Conservation (phyloP, 2,797 vertebrate species). For the Zalophus californianus region DNA sequence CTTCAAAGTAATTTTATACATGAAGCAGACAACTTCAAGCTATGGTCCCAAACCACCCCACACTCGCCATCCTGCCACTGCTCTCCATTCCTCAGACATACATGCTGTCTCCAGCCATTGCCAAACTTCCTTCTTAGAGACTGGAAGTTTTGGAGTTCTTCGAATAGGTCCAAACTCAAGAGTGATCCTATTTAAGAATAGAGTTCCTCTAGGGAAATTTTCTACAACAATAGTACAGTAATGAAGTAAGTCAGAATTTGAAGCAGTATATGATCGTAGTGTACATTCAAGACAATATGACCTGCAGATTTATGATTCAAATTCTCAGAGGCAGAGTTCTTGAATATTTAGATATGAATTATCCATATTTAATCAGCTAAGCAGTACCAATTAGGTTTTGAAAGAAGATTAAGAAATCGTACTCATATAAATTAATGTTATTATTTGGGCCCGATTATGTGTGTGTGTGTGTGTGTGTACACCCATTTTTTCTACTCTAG, state of each 20-base stretch:
- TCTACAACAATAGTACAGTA: not conserved
- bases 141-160: not conserved
- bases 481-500: not conserved
- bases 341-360: constrained; percentile 22
- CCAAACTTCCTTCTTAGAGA: not conserved
- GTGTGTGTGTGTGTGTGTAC: not conserved
- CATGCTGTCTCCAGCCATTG: not conserved
- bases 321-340: not conserved
- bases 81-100: not conserved
- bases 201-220: not conserved
- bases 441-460: not conserved
- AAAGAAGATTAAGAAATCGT: not conserved
- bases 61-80: not conserved
- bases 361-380: not conserved
- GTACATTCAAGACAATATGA: rapidly evolving
- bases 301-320: not conserved
- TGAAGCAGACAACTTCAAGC: not conserved
- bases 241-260: constrained; percentile 13
- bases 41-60: not conserved
- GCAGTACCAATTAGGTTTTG: not conserved
- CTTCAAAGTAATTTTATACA: constrained; percentile 35
- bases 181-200: not conserved
- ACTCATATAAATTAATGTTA: not conserved
- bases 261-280: rapidly evolving
- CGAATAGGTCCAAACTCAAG: not conserved